phyloP scores from a whole-genome alignment of 2,797 vertebrate species.

The Macroramphosus scolopax region DNA sequence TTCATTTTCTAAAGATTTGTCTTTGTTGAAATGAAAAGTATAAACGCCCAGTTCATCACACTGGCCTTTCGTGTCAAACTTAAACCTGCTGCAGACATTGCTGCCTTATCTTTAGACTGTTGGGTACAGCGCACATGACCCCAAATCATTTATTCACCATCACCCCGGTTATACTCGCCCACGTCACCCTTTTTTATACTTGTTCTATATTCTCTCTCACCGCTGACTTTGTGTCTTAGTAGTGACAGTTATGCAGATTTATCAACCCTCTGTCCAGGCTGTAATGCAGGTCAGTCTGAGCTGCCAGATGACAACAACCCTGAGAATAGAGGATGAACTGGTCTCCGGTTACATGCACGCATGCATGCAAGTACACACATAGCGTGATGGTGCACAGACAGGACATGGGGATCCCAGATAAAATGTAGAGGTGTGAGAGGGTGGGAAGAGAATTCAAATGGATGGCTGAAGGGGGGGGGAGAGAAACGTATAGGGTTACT shows the following conservation, averaged over 20 bases:
- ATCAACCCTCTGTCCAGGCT: conserved; percentile 36
- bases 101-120: conserved; percentile 14
- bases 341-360: conserved; percentile 18
- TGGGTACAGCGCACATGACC: conserved; percentile 1
- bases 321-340: conserved; percentile 46
- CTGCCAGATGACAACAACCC: conserved; percentile 53
- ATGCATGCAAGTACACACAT: neutral
- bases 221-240: conserved; percentile 6
- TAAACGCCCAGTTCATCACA: no score
- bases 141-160: conserved; percentile 21
- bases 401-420: conserved; percentile 1
- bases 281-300: conserved; percentile 33
- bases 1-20: no score
- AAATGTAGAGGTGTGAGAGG: conserved; percentile 11
- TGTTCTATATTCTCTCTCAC: conserved; percentile 17
- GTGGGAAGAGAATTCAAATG: conserved; percentile 15
- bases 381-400: conserved; percentile 2
- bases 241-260: conserved; percentile 50
- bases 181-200: conserved; percentile 8
- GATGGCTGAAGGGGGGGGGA: conserved; percentile 15
- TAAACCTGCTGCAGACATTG: no score
- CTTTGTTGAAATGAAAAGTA: conserved; percentile 1
- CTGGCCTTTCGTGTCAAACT: no score
- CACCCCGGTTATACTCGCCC: conserved; percentile 27
- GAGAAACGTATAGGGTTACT: conserved; percentile 66